Evolutionary conservation across 1,140 invertebrate genomes (phyloP), one percentile per base, ranked within the genome.

Genomic region (Pararge aegeria): DNA sequence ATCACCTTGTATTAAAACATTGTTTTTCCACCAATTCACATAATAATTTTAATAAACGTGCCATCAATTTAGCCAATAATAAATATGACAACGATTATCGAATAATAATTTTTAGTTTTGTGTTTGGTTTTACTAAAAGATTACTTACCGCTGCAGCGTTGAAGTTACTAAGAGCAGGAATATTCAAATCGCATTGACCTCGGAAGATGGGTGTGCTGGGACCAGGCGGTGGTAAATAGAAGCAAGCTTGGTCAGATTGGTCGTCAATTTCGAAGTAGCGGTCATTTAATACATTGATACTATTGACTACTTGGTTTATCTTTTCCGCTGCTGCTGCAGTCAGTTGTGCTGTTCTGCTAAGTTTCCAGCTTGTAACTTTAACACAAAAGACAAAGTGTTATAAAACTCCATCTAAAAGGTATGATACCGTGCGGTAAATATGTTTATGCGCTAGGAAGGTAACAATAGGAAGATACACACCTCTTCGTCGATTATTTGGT

Each of bases 331-430:
- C 74, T 1, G 15, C 48, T 9, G 52, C 20, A 5, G 67, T 53
- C 7, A 85, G 37, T 37, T 24, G 51, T 20, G 37, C 56, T 66
- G 5, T 67, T 63, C 80, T 66, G 49, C 83, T 83, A 12, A 86
- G 46, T 61, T 82, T 86, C 79, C 80, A 86, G 42, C 78, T 83
- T 53, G 69, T 78, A 3, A 86, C 83, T 86, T 61, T 70, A 68
- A 52, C 7, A 24, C 2, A 7, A 4, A 24, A 24, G 7, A 24
- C 7, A 4, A 2, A 24, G 2, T 24, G 7, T 24, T 4, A 24
- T 24, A 24, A 24, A 4, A 24, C 2, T 24, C 7, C 7, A 24
- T 20, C 10, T 1, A 29, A 48, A 48, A 13, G 16, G n/a, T n/a
- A n/a, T n/a, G n/a, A n/a, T n/a, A n/a, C n/a, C n/a, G n/a, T n/a